Evolutionary conservation across 2,888 invertebrate genomes (phyloP), one percentile per base, ranked within the genome.

Genomic region (Tuta absoluta): DNA sequence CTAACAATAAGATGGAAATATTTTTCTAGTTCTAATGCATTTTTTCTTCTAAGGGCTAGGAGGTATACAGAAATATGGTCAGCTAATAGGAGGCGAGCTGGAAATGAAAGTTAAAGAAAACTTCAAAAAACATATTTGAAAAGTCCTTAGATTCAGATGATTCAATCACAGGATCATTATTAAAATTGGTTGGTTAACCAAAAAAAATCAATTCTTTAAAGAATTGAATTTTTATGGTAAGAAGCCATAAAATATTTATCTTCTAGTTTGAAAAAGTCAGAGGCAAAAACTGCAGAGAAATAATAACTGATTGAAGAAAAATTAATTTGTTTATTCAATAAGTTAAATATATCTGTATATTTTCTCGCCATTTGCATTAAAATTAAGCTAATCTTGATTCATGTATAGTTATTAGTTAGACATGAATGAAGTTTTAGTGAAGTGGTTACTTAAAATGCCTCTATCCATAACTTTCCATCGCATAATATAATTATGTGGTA

Each of bases 401-500:
- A 77, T 82, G 82, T 75, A 62, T 62, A 51, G 23, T 33, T 37
- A 17, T 21, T 45, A 45, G 28, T 61, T 33, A 61, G 17, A 61
- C 62, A 51, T 19, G 85, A 87, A 87, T 83, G 75, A 73, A 78
- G 82, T 75, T 71, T 73, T 86, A 87, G 87, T 79, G 66, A 71
- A 72, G 76, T 80, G 72, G 79, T 78, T 66, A 61, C 38, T 41
- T 38, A 38, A 48, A 59, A 59, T 63, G 66, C 63, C 70, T 71
- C 70, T 72, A 65, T 66, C 64, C 51, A 37, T 12, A 59, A 51
- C 82, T 87, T 86, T 89, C 88, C 79, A 79, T 76, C 80, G 72
- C 83, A 79, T 90, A 90, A 87, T 84, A 0, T 73, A 76, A 81
- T 89, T 90, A 90, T 78, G 81, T 76, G 72, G 76, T 65, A 73